phyloP scores from a whole-genome alignment of 2,113 vertebrate species.

The Neolamprologus ventralis region DNA sequence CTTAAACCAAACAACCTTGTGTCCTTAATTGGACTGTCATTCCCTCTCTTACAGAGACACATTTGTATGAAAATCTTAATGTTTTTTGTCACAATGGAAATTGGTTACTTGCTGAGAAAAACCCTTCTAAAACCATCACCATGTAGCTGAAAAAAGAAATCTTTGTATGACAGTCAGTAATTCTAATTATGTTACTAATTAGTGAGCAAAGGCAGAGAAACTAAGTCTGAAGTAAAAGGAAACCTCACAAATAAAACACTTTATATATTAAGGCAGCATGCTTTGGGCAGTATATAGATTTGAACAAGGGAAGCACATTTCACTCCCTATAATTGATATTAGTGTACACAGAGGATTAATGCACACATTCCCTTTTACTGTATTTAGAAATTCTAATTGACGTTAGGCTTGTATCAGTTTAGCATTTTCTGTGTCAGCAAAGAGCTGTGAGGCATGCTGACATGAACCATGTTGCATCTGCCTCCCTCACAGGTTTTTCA shows the following conservation, averaged over 20 bases:
- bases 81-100: not conserved
- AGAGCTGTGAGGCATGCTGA: conserved; percentile 38
- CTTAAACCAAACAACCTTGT: not conserved
- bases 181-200: conserved; percentile 23
- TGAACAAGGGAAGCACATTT: conserved; percentile 14
- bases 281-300: not conserved
- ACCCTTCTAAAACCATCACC: not conserved
- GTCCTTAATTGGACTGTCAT: not conserved
- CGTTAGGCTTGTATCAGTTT: conserved; percentile 38
- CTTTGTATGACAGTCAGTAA: not conserved
- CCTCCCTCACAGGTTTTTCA: conserved; percentile 63
- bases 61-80: not conserved
- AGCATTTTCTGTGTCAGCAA: conserved; percentile 38
- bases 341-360: not conserved
- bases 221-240: not conserved
- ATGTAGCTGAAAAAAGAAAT: not conserved
- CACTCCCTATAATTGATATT: conserved; percentile 1
- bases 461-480: conserved; percentile 53
- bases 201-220: not conserved
- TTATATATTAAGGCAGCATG: not conserved
- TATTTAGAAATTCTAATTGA: conserved; percentile 37
- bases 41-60: not conserved
- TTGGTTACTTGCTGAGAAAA: not conserved
- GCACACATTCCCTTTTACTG: not conserved
- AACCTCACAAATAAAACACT: not conserved